Evolutionary conservation across 2,888 invertebrate genomes (phyloP).

Genomic region (Drosophila greeni): DNA sequence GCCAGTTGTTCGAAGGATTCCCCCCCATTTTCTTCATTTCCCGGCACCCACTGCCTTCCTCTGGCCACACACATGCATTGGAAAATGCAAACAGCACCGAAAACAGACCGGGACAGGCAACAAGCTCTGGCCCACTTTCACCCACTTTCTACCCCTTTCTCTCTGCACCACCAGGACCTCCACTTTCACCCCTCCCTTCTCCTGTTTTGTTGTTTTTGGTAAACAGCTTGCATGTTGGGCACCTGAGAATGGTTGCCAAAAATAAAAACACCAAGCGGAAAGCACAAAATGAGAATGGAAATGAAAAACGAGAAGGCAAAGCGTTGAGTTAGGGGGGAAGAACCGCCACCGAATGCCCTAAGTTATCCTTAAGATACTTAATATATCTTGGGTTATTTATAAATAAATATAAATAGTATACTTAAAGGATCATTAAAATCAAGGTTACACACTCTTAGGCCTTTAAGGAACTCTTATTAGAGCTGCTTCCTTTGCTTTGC

Average conservation of each 20-base stretch:
- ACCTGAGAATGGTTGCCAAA: conserved; percentile 59
- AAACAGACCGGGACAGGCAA: conserved; percentile 28
- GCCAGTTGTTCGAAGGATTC: conserved; percentile 4
- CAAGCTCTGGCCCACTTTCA: conserved; percentile 18
- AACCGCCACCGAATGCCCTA: not conserved
- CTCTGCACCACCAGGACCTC: not conserved
- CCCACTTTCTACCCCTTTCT: not conserved
- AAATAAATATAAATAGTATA: not conserved
- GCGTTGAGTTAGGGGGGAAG: not conserved
- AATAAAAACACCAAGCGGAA: conserved; percentile 27
- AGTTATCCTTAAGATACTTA: not conserved
- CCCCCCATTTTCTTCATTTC: not conserved
- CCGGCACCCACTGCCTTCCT: not conserved
- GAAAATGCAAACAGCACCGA: conserved; percentile 31
- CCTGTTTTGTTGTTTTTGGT: not conserved
- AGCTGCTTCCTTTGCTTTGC: too few relatives aligned
- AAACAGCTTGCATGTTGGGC: conserved; percentile 50
- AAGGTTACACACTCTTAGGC: too few relatives aligned
- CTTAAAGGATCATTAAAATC: not conserved
- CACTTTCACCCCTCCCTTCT: too few relatives aligned
- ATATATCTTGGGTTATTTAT: not conserved
- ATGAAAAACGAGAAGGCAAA: conserved; percentile 18
- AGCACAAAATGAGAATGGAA: conserved; percentile 31
- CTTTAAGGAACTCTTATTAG: not conserved
- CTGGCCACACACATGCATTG: conserved; percentile 27